Evolutionary conservation across 2,797 vertebrate genomes (phyloP), one percentile per base, ranked within the genome.

Genomic region (Galago senegalensis): DNA sequence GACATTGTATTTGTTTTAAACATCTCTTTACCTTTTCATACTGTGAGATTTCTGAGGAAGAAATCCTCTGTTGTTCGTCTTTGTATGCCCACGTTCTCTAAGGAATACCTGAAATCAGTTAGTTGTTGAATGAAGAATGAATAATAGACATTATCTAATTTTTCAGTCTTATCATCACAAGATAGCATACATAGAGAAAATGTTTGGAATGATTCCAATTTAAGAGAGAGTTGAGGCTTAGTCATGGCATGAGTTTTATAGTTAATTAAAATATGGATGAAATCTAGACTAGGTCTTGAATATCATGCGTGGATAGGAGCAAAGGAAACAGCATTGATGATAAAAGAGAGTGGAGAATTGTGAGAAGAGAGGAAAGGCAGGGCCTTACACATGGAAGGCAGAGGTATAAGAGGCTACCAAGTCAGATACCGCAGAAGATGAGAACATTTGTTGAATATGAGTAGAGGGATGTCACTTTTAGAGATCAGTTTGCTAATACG

Each of bases 11-110:
- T 73, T 89, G 7, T 69, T 93, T 90, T 80, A 40, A 82, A 76
- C 31, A 58, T 81, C 7, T 16, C 37, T 76, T 72, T 53, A 14
- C 7, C 34, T 76, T 86, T 61, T 73, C 17, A 58, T 43, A 31
- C 23, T 89, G n/a, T 69, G 77, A 90, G 58, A 29, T 83, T 91
- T 96, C 58, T 84, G 27, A 91, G 58, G 53, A 86, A 16, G 46
- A 53, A 65, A 76, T 31, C 25, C 31, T 79, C 34, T 77, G 0
- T 60, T 81, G 89, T 91, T 76, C 34, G 58, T 21, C 77, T 85
- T 76, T 7, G 3, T 43, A 17, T 58, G 29, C 23, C n/a, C n/a
- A 53, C 2, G 17, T 23, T 67, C 27, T 58, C 83, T 49, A 81
- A 80, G 21, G 61, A 84, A 14, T 58, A 69, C 25, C 27, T 67